These are phyloP conservation scores for Rhizomys pruinosus DNA, from an alignment of 2,113 vertebrate genomes.

Conservation along the genomic window DNA sequence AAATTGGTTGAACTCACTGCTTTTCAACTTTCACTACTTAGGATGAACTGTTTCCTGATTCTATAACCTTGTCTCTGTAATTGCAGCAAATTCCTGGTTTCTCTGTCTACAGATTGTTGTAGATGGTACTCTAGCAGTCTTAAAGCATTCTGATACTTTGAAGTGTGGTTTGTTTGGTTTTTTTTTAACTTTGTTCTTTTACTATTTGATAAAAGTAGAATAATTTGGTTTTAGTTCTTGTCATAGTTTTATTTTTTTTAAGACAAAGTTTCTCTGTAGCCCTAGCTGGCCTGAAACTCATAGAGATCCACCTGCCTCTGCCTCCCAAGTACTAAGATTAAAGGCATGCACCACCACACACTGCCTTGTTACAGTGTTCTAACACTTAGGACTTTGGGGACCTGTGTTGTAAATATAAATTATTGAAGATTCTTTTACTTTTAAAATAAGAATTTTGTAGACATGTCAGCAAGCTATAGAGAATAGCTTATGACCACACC, in stretches of 20 bases:
- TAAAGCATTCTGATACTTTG: too few relatives aligned
- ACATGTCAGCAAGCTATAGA: not conserved
- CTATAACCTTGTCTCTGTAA: not conserved
- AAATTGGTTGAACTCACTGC: not conserved
- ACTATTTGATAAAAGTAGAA: too few relatives aligned
- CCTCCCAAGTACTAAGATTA: too few relatives aligned
- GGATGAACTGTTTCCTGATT: not conserved
- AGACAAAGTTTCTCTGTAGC: too few relatives aligned
- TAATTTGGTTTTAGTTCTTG: too few relatives aligned
- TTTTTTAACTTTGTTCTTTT: too few relatives aligned
- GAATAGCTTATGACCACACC: not conserved
- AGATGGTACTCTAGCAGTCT: not conserved
- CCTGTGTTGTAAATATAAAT: not conserved
- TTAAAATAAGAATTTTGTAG: not conserved
- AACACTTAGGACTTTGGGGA: not conserved
- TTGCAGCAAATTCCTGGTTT: slow-evolving; percentile 11
- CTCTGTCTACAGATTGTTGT: not conserved
- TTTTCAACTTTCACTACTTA: not conserved
- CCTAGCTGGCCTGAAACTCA: too few relatives aligned
- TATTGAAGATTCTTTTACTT: not conserved
- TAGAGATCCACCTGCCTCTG: too few relatives aligned
- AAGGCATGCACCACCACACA: too few relatives aligned
- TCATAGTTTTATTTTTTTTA: not conserved
- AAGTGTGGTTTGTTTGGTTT: too few relatives aligned
- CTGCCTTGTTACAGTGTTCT: too few relatives aligned